Evolutionary conservation across 2,888 invertebrate genomes (phyloP).

Genomic region (Amblyjoppa fuscipennis): DNA sequence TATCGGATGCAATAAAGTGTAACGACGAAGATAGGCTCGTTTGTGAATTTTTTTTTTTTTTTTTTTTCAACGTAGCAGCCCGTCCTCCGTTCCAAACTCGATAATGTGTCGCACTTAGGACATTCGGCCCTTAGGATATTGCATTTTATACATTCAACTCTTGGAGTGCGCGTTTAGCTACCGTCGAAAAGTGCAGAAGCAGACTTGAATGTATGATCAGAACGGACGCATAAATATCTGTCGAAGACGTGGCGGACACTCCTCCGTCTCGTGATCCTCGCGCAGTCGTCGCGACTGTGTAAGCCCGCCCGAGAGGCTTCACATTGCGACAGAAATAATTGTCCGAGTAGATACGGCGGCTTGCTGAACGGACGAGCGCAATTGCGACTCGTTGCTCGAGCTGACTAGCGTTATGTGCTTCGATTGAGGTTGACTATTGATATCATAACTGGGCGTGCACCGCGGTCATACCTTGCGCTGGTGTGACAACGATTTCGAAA

Average conservation of each 20-base stretch:
- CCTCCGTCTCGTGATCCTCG: conserved; percentile 47
- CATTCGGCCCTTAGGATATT: conserved; percentile 12
- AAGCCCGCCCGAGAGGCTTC: conserved; percentile 17
- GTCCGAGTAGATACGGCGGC: conserved; percentile 52
- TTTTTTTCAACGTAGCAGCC: background rate
- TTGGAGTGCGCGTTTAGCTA: conserved; percentile 11
- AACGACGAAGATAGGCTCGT: background rate
- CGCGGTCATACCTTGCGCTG: background rate
- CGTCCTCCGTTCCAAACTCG: background rate
- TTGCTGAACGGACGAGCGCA: conserved; percentile 60
- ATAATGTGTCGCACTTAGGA: conserved; percentile 5
- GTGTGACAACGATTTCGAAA: background rate
- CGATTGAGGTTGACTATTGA: conserved; percentile 34
- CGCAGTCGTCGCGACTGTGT: conserved; percentile 21
- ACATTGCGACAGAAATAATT: conserved; percentile 48
- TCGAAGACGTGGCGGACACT: conserved; percentile 53
- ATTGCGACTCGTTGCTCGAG: conserved; percentile 56
- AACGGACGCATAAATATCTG: conserved; percentile 68
- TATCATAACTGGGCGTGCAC: background rate
- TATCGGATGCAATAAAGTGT: conserved; percentile 7
- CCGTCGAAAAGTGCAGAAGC: conserved; percentile 26
- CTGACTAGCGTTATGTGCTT: conserved; percentile 23
- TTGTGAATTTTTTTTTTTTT: background rate
- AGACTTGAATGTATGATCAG: conserved; percentile 50
- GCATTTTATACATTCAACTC: background rate